Percentiles rank a stretch among this genome's conserved stretches.
Evolutionary conservation across 2,888 invertebrate genomes (phyloP).

Genomic region (Melinaea menophilus): DNA sequence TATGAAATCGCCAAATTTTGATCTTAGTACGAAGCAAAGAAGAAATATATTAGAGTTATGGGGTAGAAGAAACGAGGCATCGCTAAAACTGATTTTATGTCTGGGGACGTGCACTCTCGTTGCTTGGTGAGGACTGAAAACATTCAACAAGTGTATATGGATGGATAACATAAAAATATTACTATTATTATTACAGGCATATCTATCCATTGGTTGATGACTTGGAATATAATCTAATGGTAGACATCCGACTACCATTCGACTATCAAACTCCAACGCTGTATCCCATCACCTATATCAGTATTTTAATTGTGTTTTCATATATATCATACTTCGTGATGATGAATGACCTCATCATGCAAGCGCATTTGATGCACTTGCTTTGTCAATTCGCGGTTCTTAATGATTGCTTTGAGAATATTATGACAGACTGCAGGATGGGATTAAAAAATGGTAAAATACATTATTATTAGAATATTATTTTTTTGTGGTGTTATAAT

Average conservation of each 20-base stretch:
- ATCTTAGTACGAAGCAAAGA: conserved; percentile 49
- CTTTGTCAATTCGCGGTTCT: conserved; percentile 60
- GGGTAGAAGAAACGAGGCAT: conserved; percentile 48
- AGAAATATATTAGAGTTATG: conserved; percentile 47
- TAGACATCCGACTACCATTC: conserved; percentile 50
- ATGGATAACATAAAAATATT: neutral
- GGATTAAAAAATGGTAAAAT: conserved; percentile 10
- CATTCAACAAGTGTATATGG: neutral
- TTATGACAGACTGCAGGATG: conserved; percentile 45
- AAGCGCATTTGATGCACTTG: conserved; percentile 56
- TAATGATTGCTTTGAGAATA: conserved; percentile 56
- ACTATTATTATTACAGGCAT: conserved; percentile 46
- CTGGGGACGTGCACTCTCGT: conserved; percentile 54
- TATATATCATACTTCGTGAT: conserved; percentile 62
- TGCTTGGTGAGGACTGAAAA: conserved; percentile 47
- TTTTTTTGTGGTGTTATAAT: no score
- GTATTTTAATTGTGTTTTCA: conserved; percentile 45
- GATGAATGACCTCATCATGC: conserved; percentile 58
- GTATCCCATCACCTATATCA: conserved; percentile 48
- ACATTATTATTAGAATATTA: neutral
- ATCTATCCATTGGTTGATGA: conserved; percentile 58
- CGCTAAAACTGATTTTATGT: conserved; percentile 50
- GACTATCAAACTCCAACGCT: conserved; percentile 40
- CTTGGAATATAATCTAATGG: conserved; percentile 58
- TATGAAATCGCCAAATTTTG: conserved; percentile 58